A percentile compares a stretch with the other conserved stretches of the same genome.
These are phyloP conservation scores for Megamerina dolium DNA, from an alignment of 2,888 invertebrate species.

Conservation along the genomic window DNA sequence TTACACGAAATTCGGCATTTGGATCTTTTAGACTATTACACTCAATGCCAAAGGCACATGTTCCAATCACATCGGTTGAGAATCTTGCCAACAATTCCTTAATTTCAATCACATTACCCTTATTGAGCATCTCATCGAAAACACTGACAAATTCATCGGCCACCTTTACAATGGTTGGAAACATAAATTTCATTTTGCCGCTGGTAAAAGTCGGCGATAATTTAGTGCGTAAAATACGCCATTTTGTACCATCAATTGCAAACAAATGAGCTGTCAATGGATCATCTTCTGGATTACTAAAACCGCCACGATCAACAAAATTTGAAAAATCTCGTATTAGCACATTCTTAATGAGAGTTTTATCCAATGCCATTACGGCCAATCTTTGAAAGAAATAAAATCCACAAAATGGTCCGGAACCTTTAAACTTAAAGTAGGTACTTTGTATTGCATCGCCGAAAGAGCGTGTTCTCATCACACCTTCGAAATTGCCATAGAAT, in stretches of 20 bases:
- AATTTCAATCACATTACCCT: conserved; percentile 35
- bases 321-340: conserved; percentile 32
- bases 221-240: conserved; percentile 46
- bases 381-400: conserved; percentile 34
- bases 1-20: conserved; percentile 39
- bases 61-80: conserved; percentile 51
- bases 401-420: conserved; percentile 29
- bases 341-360: conserved; percentile 22
- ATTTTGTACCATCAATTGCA: conserved; percentile 34
- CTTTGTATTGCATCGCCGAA: conserved; percentile 22
- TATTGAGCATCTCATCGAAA: conserved; percentile 18
- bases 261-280: conserved; percentile 37
- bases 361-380: conserved; percentile 28
- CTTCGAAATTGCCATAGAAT: conserved; percentile 8
- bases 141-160: conserved; percentile 21
- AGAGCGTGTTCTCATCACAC: conserved; percentile 14
- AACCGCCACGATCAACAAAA: conserved; percentile 39
- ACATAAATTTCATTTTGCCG: conserved; percentile 49
- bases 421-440: conserved; percentile 11
- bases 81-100: conserved; percentile 46
- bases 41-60: conserved; percentile 49
- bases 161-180: conserved; percentile 34
- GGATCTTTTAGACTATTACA: conserved; percentile 46
- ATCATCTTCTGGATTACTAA: conserved; percentile 31
- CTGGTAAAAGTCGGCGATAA: conserved; percentile 49